Evolutionary conservation across 1,140 invertebrate species (phyloP).

Genomic region (Agrilus planipennis): DNA sequence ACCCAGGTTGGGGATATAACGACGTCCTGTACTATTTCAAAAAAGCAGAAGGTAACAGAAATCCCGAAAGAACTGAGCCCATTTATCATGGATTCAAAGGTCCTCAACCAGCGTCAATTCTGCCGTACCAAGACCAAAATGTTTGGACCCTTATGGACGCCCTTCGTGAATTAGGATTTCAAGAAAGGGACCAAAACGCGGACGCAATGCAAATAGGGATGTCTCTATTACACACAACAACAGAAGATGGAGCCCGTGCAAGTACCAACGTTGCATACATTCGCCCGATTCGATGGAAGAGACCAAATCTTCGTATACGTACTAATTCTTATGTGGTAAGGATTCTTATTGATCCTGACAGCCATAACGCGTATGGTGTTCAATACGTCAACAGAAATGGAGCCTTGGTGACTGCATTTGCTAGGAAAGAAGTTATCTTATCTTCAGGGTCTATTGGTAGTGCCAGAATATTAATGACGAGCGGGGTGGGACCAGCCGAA

Average conservation of each 20-base stretch:
- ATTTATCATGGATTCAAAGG: constrained; percentile 45
- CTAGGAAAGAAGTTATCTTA: constrained; percentile 57
- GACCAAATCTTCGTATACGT: constrained; percentile 34
- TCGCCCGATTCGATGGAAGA: constrained; percentile 28
- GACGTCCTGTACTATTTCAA: constrained; percentile 20
- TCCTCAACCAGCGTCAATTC: constrained; percentile 49
- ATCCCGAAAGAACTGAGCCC: constrained; percentile 30
- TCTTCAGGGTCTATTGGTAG: constrained; percentile 62
- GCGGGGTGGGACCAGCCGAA: constrained; percentile 59
- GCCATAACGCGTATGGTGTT: constrained; percentile 17
- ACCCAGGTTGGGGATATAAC: constrained; percentile 18
- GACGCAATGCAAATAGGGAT: constrained; percentile 62
- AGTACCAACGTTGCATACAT: constrained; percentile 40
- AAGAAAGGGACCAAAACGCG: constrained; percentile 42
- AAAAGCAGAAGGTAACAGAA: constrained; percentile 39
- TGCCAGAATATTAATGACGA: constrained; percentile 70
- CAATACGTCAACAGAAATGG: not conserved
- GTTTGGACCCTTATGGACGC: constrained; percentile 42
- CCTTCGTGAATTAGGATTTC: constrained; percentile 46
- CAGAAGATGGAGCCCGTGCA: constrained; percentile 43
- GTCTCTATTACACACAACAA: not conserved
- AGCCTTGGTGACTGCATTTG: constrained; percentile 22
- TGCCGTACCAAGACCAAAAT: constrained; percentile 46
- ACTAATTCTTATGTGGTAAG: constrained; percentile 37
- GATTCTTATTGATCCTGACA: constrained; percentile 35